Evolutionary conservation across 2,888 invertebrate species (phyloP).

Genomic region (Anoncus sp.): DNA sequence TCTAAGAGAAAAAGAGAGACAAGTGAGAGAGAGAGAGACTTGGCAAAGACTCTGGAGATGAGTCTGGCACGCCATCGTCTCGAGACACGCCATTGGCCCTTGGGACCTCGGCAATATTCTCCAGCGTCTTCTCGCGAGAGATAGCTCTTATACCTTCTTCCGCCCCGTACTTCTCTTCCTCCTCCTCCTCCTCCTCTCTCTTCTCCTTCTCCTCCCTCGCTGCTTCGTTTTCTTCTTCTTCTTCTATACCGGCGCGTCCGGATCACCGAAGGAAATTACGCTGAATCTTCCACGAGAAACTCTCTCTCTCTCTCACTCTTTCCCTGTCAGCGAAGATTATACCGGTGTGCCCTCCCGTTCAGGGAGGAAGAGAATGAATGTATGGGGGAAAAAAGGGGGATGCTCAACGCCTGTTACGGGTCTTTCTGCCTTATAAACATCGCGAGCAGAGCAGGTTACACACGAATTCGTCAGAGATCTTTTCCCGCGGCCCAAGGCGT

Average conservation of each 20-base stretch:
- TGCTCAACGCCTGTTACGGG: conserved; percentile 47
- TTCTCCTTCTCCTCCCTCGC: conserved; percentile 24
- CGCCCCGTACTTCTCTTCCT: conserved; percentile 32
- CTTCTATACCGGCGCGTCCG: conserved; percentile 60
- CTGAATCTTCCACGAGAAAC: conserved; percentile 61
- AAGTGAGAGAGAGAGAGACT: conserved; percentile 6
- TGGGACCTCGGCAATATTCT: conserved; percentile 47
- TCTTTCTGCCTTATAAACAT: conserved; percentile 53
- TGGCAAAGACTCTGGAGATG: conserved; percentile 49
- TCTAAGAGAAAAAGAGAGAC: not conserved
- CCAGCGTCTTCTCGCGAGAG: conserved; percentile 33
- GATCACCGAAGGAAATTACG: conserved; percentile 65
- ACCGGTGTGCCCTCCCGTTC: conserved; percentile 53
- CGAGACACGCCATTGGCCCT: conserved; percentile 69
- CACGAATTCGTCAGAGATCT: conserved; percentile 54
- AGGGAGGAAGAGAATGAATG: conserved; percentile 13
- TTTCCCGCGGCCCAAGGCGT: conserved; percentile 62
- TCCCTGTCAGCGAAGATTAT: conserved; percentile 70
- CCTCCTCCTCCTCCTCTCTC: conserved; percentile 35
- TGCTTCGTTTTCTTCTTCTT: conserved; percentile 24
- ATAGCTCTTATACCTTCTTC: conserved; percentile 16
- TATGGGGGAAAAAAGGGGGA: conserved; percentile 20
- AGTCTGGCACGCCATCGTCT: conserved; percentile 66
- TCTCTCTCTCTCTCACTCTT: conserved; percentile 41
- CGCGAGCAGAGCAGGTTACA: conserved; percentile 56